These are phyloP conservation scores for Apaloderma vittatum DNA, from an alignment of 2,113 vertebrate genomes.

Conservation along the genomic window DNA sequence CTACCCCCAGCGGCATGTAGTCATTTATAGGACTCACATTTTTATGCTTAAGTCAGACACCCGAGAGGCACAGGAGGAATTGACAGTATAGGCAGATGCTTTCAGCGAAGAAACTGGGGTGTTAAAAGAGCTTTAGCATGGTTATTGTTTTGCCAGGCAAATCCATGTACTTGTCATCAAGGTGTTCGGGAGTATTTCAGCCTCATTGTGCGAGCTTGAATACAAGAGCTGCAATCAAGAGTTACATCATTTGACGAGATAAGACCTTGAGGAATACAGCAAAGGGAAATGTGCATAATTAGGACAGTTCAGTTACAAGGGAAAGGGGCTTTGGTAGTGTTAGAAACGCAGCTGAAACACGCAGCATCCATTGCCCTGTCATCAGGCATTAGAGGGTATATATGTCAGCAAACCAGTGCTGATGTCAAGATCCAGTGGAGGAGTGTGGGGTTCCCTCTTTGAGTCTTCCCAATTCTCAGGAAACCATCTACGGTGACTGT, in stretches of 20 bases:
- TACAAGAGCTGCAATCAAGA: conserved; percentile 75
- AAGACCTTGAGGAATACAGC: conserved; percentile 73
- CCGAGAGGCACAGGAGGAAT: conserved; percentile 45
- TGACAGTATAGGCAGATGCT: conserved; percentile 68
- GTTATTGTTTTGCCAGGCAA: conserved; percentile 74
- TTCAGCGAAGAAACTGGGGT: conserved; percentile 38
- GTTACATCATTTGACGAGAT: conserved; percentile 70
- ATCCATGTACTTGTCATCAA: conserved; percentile 75
- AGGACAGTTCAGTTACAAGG: conserved; percentile 57
- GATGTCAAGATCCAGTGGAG: neutral
- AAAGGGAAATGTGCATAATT: conserved; percentile 72
- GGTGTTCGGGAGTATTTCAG: conserved; percentile 67
- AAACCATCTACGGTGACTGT: neutral
- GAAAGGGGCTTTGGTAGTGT: conserved; percentile 37
- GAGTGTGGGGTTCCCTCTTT: neutral
- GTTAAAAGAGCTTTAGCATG: conserved; percentile 49
- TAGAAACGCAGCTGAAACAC: conserved; percentile 51
- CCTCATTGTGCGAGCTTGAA: conserved; percentile 49
- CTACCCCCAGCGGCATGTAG: conserved; percentile 8
- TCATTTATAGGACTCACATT: conserved; percentile 41
- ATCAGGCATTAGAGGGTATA: conserved; percentile 48
- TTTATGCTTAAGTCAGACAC: conserved; percentile 43
- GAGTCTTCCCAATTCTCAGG: neutral
- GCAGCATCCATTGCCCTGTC: conserved; percentile 36
- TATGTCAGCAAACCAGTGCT: neutral